Percentiles rank a stretch among this genome's conserved stretches.
These are phyloP conservation scores for Centroberyx gerrardi DNA, from an alignment of 2,797 vertebrate species.

Conservation along the genomic window DNA sequence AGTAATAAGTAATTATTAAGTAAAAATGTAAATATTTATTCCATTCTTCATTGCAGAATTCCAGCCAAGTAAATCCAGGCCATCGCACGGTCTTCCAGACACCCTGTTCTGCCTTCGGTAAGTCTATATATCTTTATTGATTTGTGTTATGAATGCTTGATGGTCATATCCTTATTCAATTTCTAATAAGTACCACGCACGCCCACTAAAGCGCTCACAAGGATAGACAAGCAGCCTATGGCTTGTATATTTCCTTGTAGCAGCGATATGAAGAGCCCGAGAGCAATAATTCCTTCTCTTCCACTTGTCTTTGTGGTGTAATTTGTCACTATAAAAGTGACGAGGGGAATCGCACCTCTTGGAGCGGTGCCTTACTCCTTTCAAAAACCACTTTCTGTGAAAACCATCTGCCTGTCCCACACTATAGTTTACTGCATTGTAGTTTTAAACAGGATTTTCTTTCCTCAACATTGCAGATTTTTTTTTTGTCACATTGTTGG, in stretches of 20 bases:
- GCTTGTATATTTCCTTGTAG: constrained; percentile 70
- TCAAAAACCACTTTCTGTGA: constrained; percentile 73
- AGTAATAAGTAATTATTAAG: too few relatives aligned
- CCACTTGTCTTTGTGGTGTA: constrained; percentile 82
- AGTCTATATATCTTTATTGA: constrained; percentile 85
- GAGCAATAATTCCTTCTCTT: constrained; percentile 81
- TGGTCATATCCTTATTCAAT: constrained; percentile 83
- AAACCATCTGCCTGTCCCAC: constrained; percentile 70
- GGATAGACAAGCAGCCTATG: constrained; percentile 53
- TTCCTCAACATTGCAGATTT: constrained; percentile 41
- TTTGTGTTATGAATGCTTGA: constrained; percentile 81
- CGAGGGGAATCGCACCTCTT: constrained; percentile 79
- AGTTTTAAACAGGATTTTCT: constrained; percentile 48
- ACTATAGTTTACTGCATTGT: constrained; percentile 36
- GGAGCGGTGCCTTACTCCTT: constrained; percentile 74
- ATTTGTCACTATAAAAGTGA: constrained; percentile 85
- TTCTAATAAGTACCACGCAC: constrained; percentile 80
- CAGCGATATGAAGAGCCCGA: constrained; percentile 73
- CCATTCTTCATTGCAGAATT: constrained; percentile 77
- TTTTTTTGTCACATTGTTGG: not conserved
- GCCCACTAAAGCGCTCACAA: constrained; percentile 63
- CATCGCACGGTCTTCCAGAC: constrained; percentile 66
- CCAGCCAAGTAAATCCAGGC: constrained; percentile 73
- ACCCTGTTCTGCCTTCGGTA: constrained; percentile 80
- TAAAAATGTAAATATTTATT: constrained; percentile 39